phyloP scores from a whole-genome alignment of 2,888 invertebrate species.

The Nomada flava region DNA sequence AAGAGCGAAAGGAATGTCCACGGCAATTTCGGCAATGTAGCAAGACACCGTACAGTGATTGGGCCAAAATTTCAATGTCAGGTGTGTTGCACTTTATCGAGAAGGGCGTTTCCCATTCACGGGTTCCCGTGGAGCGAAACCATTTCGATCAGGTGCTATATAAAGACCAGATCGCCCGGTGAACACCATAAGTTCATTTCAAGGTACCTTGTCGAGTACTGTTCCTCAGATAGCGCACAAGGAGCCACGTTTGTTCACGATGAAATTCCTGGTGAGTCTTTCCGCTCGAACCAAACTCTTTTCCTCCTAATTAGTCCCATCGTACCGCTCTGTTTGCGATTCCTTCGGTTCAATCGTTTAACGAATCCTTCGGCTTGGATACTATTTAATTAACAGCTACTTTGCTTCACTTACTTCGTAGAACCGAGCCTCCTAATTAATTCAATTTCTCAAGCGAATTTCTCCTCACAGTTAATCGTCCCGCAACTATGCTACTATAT shows the following conservation, averaged over 20 bases:
- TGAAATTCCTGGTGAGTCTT: slow-evolving; percentile 76
- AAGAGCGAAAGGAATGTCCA: not conserved
- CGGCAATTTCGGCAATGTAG: not conserved
- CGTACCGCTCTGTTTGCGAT: too few relatives aligned
- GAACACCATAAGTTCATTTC: slow-evolving; percentile 64
- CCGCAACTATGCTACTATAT: too few relatives aligned
- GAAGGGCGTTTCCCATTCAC: slow-evolving; percentile 67
- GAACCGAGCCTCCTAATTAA: too few relatives aligned
- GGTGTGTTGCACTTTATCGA: slow-evolving; percentile 71
- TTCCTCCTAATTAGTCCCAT: too few relatives aligned
- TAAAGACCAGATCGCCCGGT: slow-evolving; percentile 65
- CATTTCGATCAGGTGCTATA: slow-evolving; percentile 71
- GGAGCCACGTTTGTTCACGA: slow-evolving; percentile 65
- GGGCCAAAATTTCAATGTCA: slow-evolving; percentile 75
- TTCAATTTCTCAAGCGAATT: too few relatives aligned
- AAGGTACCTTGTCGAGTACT: slow-evolving; percentile 78
- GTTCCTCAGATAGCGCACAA: slow-evolving; percentile 74
- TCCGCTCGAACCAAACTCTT: not conserved
- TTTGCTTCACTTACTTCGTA: too few relatives aligned
- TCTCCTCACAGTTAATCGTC: too few relatives aligned
- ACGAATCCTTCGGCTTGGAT: too few relatives aligned
- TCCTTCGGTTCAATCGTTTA: too few relatives aligned
- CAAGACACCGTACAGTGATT: slow-evolving; percentile 20
- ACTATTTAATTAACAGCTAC: too few relatives aligned
- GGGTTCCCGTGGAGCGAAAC: slow-evolving; percentile 59